Base-by-base conservation (phyloP, 1,140 invertebrate genomes). In the Tribolium castaneum region DNA sequence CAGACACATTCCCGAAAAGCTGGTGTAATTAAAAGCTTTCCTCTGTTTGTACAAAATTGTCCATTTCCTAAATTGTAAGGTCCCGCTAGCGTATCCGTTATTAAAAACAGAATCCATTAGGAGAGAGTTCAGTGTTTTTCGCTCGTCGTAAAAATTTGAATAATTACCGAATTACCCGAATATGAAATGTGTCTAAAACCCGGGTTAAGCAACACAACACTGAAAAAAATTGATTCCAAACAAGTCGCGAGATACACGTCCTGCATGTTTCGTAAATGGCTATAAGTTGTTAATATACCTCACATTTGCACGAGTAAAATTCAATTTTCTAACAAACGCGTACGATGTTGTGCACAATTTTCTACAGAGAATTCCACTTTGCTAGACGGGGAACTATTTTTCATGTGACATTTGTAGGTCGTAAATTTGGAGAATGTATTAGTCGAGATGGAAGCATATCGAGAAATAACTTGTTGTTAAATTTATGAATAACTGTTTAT, bases 11-110 rank as follows among this genome's bases (percentile, higher is more conserved):
- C 30, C 1, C 10, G 14, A 66, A 66, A 66, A 25, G 30, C 12
- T 12, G 25, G 10, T 35, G 59, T 66, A 66, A 66, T 66, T 66
- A 66, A 66, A 66, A 66, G 59, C 59, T 66, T 66, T 66, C 59
- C 59, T 66, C 25, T 66, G 59, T 66, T 66, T 35, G 25, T 66
- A 35, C 59, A 4, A 66, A 66, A 66, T 66, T 66, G 59, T n/a
- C 59, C 59, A 66, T 66, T 66, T 66, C 30, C 25, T 35, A 66
- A 66, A 66, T 66, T 34, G 30, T 66, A 39, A 66, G 30, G 59
- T 66, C 59, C 59, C 30, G 30, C 30, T 66, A 45, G 34, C 30
- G 59, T 66, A 66, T 66, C 25, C 34, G 59, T 35, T 66, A 35
- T 66, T 66, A 66, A 66, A 66, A 66, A 66, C 59, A 34, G 34